Percentiles rank a stretch among this genome's conserved stretches.
Conservation (phyloP, 1,140 invertebrate genomes). For the Pinna nobilis region DNA sequence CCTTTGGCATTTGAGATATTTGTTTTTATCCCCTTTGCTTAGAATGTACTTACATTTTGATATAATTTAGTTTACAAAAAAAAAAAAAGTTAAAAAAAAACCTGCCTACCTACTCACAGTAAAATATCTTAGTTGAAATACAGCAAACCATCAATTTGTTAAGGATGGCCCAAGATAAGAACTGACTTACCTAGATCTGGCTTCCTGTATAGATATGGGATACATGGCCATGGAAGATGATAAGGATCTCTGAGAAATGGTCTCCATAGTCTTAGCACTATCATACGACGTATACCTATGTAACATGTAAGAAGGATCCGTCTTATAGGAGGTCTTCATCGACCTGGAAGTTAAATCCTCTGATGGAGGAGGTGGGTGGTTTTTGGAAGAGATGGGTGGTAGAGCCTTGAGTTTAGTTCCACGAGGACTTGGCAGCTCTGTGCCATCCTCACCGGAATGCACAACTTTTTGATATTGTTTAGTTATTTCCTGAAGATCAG, state of each 20-base stretch:
- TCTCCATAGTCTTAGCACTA: slow-evolving; percentile 36
- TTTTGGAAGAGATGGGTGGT: slow-evolving; percentile 47
- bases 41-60: too few species aligned
- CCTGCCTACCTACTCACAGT: too few species aligned
- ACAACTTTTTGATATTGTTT: slow-evolving; percentile 46
- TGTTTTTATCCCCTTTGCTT: too few species aligned
- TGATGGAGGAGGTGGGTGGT: slow-evolving; percentile 54
- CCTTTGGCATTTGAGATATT: too few species aligned
- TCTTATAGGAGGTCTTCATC: slow-evolving; percentile 58
- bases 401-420: slow-evolving; percentile 29
- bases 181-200: slow-evolving; percentile 66
- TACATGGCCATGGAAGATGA: slow-evolving; percentile 54
- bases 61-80: too few species aligned
- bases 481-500: slow-evolving; percentile 45
- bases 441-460: slow-evolving; percentile 9
- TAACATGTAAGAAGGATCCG: slow-evolving; percentile 46
- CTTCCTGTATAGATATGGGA: slow-evolving; percentile 63
- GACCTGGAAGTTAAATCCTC: slow-evolving; percentile 54
- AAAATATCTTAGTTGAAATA: too few species aligned
- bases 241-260: slow-evolving; percentile 59
- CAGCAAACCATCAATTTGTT: too few species aligned
- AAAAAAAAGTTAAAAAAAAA: too few species aligned
- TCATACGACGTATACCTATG: slow-evolving; percentile 39
- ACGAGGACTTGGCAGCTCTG: slow-evolving; percentile 18
- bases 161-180: too few species aligned